A percentile compares a stretch with the other conserved stretches of the same genome.
Conservation (phyloP, 2,113 vertebrate genomes). For the Canis aureus region DNA sequence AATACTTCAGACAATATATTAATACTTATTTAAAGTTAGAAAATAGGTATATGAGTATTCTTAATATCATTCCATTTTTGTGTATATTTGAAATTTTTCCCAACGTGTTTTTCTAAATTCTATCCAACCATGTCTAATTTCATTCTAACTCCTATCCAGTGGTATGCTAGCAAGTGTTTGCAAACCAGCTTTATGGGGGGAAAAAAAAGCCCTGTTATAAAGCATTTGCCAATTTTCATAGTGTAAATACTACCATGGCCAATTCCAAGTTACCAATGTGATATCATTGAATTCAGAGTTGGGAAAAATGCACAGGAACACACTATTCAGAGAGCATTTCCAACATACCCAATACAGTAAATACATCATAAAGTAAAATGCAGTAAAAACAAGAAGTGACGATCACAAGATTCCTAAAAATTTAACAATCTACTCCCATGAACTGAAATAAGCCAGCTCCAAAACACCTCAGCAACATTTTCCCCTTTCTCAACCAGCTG, state of each 20-base stretch:
- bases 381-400: not conserved
- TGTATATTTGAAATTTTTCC: not conserved
- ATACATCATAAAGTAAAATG: not conserved
- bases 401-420: constrained; percentile 7
- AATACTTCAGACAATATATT: constrained; percentile 52
- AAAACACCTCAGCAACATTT: not conserved
- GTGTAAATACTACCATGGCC: not conserved
- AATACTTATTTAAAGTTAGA: not conserved
- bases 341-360: not conserved
- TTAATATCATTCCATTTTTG: constrained; percentile 35
- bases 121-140: not conserved
- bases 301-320: not conserved
- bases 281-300: not conserved
- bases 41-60: not conserved
- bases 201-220: not conserved
- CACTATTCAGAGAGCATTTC: not conserved
- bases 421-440: not conserved
- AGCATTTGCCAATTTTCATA: not conserved
- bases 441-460: not conserved
- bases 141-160: not conserved
- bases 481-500: not conserved
- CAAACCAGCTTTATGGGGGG: not conserved
- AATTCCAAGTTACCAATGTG: not conserved
- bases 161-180: not conserved
- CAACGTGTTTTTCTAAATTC: constrained; percentile 3